Evolutionary conservation across 92 coral and sea anemone genomes (phyloP).

Genomic region (Palythoa grandis): DNA sequence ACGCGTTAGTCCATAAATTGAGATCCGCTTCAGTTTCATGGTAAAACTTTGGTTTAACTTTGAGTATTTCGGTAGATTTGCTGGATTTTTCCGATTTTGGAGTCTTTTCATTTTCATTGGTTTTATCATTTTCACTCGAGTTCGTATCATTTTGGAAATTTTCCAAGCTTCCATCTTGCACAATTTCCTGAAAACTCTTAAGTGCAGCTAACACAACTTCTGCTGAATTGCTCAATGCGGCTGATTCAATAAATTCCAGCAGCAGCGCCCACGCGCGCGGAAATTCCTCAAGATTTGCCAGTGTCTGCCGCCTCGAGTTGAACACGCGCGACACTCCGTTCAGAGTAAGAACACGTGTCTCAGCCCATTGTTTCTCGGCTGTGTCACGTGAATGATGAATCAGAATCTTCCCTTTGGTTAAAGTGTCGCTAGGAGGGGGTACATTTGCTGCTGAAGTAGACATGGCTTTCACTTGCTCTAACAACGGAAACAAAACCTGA

Average conservation of each 20-base stretch:
- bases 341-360: slow-evolving; percentile 94
- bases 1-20: slow-evolving; percentile 94
- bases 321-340: slow-evolving; percentile 99
- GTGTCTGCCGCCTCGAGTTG: slow-evolving; percentile 96
- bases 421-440: slow-evolving; percentile 96
- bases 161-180: slow-evolving; percentile 75
- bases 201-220: slow-evolving; percentile 97
- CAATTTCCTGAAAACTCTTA: slow-evolving; percentile 97
- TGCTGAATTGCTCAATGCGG: slow-evolving; percentile 95
- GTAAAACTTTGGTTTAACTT: slow-evolving; percentile 94
- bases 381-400: slow-evolving; percentile 99
- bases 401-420: slow-evolving; percentile 86
- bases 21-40: slow-evolving; percentile 90
- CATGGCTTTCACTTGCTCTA: slow-evolving; percentile 98
- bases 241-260: slow-evolving; percentile 93
- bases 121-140: slow-evolving; percentile 53
- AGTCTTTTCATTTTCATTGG: slow-evolving; percentile 29
- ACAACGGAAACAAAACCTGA: slow-evolving; percentile 91
- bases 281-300: slow-evolving; percentile 94
- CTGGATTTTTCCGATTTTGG: slow-evolving; percentile 44
- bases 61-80: slow-evolving; percentile 67
- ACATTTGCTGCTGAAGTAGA: slow-evolving; percentile 96
- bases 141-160: slow-evolving; percentile 55
- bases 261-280: slow-evolving; percentile 99
- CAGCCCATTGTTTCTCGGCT: slow-evolving; percentile 99